Evolutionary conservation across 2,888 invertebrate species (phyloP), one percentile per base, ranked within the genome.

Genomic region (Sericinus montela): DNA sequence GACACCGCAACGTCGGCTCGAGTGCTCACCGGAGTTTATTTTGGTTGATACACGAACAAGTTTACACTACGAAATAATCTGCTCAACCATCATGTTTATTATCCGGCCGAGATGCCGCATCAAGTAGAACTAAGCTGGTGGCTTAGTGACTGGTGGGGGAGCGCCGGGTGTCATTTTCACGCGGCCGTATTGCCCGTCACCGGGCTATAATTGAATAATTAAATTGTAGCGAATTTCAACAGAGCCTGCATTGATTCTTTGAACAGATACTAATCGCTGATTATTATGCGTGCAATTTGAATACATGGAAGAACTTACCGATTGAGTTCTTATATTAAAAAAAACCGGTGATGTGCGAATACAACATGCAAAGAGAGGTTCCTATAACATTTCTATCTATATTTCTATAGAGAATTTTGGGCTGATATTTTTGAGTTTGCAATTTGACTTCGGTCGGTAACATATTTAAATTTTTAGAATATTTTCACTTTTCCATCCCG

Each of bases 141-240:
- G 65, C 57, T 69, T 60, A 57, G 63, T 54, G 64, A 62, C 55
- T 64, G 56, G 64, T 56, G 59, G 41, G 46, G 54, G 59, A 56
- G 54, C 54, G 56, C 45, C 52, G 65, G 74, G 79, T 80, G 75
- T 78, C 80, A 76, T 78, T 78, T 79, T 78, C 77, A 74, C 76
- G 75, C 72, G 59, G 70, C 59, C 75, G 72, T 75, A 76, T 75
- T 75, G 73, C 72, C 36, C 72, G 72, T 66, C 69, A 72, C 65
- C 64, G 70, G 64, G 64, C 63, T 64, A 65, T 78, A 80, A 82
- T 83, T 79, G 75, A 79, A 79, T 83, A 76, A 79, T 75, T 75
- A 76, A 81, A 80, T 75, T 73, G 74, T 71, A 59, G 67, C 69
- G 66, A 71, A 74, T 75, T 79, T 76, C 57, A 67, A 62, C 56